phyloP scores from a whole-genome alignment of 1,140 invertebrate species.

The Drosophila nasuta region DNA sequence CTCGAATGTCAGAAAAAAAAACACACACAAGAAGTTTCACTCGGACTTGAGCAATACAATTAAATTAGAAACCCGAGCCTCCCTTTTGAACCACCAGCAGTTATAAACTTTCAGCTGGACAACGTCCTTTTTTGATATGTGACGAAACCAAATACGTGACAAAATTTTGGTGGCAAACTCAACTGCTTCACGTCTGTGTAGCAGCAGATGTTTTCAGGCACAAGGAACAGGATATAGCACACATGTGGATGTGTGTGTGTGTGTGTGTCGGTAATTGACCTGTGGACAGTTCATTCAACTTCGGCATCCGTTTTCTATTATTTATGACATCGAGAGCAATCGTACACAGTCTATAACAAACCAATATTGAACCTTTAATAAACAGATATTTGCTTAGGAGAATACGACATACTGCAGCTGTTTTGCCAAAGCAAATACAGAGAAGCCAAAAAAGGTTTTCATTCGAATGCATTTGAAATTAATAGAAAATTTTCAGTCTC shows the following conservation, averaged over 20 bases:
- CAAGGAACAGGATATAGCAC: neutral
- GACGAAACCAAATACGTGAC: constrained; percentile 75
- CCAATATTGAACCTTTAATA: constrained; percentile 23
- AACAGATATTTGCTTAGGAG: constrained; percentile 11
- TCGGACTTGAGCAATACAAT: constrained; percentile 55
- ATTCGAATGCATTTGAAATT: neutral
- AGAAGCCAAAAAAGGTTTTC: neutral
- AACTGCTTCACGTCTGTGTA: neutral
- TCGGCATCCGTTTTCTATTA: constrained; percentile 16
- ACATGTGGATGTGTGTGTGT: constrained; percentile 22
- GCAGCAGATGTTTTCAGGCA: constrained; percentile 30
- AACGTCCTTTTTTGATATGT: constrained; percentile 32
- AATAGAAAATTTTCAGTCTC: neutral
- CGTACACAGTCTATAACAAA: neutral
- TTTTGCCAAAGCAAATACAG: neutral
- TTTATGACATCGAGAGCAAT: constrained; percentile 4
- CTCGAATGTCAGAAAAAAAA: constrained; percentile 24
- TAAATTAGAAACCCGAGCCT: constrained; percentile 73
- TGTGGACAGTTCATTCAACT: constrained; percentile 39
- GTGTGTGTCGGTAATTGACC: constrained; percentile 35
- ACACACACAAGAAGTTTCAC: constrained; percentile 11
- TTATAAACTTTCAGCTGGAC: constrained; percentile 42
- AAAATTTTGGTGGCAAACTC: constrained; percentile 51
- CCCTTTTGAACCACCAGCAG: constrained; percentile 43
- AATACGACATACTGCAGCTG: neutral